Evolutionary conservation across 1,140 invertebrate genomes (phyloP), one percentile per base, ranked within the genome.

Genomic region (Cyphomyrmex costatus): DNA sequence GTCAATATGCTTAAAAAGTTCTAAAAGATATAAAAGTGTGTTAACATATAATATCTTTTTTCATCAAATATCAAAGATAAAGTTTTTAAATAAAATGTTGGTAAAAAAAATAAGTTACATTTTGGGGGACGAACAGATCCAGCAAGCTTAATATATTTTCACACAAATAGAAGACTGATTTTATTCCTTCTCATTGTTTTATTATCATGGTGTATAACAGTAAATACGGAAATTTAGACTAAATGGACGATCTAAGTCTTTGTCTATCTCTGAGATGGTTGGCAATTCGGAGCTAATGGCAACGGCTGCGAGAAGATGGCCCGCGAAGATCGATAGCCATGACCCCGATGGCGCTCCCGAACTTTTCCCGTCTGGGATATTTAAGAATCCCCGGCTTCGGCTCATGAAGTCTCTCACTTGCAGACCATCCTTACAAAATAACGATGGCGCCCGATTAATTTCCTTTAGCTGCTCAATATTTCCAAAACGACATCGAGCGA

Each of bases 341-440:
- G 88, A 89, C 88, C 88, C n/a, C 87, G 88, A 90, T 87, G 78
- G 10, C 73, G 73, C 73, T 89, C 46, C 77, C 82, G 53, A 89
- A 90, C 88, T 90, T 90, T 82, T 79, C 85, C 76, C 82, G 56
- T 49, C 61, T 60, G 27, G n/a, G 77, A 90, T 89, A 89, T 89
- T 90, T 86, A 89, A 89, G 88, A 74, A 90, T 84, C 19, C 58
- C 36, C 27, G 68, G 58, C 46, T 70, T 61, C 49, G 42, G 82
- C 63, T 88, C 74, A 63, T 70, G 53, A 63, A 51, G 27, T 33
- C 58, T 51, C 66, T 80, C 66, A 65, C 68, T 87, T 82, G 70
- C 70, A 76, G 51, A 83, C 49, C 36, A 24, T 65, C 46, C 30
- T 76, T 30, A 61, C n/a, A 76, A 84, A 87, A 87, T 87, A 84